These are phyloP conservation scores for Pangasius djambal DNA, from an alignment of 2,797 vertebrate genomes.

Conservation along the genomic window DNA sequence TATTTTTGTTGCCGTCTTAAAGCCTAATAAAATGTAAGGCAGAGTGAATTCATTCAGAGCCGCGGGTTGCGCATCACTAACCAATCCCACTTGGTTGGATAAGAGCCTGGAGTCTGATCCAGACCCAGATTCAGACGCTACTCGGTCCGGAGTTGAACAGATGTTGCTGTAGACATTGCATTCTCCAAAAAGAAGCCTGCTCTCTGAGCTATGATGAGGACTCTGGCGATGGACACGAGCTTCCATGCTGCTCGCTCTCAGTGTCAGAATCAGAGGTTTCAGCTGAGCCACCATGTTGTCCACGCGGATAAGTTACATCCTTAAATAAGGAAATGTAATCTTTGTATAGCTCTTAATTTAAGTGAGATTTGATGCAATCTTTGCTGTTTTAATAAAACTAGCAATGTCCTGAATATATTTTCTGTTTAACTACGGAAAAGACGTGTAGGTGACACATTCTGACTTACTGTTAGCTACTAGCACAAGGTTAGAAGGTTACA, in stretches of 20 bases:
- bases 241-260: neutral
- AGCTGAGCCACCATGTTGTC: neutral
- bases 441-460: neutral
- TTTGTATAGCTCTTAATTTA: neutral
- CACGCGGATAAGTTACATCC: neutral
- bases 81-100: neutral
- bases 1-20: neutral
- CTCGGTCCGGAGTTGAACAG: neutral
- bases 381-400: neutral
- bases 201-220: neutral
- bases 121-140: neutral
- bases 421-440: neutral
- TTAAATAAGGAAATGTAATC: neutral
- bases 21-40: neutral
- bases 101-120: neutral
- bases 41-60: neutral
- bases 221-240: neutral
- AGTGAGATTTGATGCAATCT: neutral
- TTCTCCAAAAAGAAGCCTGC: neutral
- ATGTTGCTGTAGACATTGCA: neutral
- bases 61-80: neutral
- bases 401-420: neutral
- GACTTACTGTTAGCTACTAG: too few relatives aligned
- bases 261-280: neutral
- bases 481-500: neutral